Evolutionary conservation across 2,888 invertebrate species (phyloP).

Genomic region (Eumerus sabulonum): DNA sequence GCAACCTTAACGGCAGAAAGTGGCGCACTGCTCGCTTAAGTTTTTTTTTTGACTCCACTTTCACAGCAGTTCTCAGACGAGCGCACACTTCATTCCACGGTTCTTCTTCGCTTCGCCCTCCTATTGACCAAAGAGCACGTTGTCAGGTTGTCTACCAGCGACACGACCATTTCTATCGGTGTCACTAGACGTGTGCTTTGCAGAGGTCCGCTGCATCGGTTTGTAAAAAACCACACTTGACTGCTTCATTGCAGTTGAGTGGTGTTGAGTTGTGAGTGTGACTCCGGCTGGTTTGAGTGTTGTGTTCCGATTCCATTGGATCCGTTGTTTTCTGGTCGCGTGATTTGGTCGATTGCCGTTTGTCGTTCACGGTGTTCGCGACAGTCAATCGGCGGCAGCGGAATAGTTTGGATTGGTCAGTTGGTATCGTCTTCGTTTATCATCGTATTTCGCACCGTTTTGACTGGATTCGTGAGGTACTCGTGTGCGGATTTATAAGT

Average conservation of each 20-base stretch:
- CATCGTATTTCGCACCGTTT: not conserved
- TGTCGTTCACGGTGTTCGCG: constrained; percentile 18
- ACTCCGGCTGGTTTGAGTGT: not conserved
- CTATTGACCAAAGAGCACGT: too few species aligned
- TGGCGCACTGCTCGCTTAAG: too few species aligned
- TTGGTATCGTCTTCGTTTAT: too few species aligned
- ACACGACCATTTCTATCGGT: too few species aligned
- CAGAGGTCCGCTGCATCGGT: constrained; percentile 8
- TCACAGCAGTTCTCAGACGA: too few species aligned
- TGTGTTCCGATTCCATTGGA: constrained; percentile 30
- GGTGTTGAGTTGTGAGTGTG: too few species aligned
- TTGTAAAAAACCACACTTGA: not conserved
- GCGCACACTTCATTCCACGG: too few species aligned
- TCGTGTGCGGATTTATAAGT: too few species aligned
- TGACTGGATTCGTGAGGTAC: too few species aligned
- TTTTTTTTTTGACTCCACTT: too few species aligned
- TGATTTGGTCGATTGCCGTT: constrained; percentile 1
- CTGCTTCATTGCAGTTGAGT: not conserved
- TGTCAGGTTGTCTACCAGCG: too few species aligned
- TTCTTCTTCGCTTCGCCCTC: too few species aligned
- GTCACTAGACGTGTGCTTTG: constrained; percentile 11
- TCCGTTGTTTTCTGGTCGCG: constrained; percentile 1
- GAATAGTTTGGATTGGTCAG: constrained; percentile 25
- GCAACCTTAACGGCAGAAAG: not conserved
- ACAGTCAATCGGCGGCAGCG: constrained; percentile 49